Conservation (phyloP, 2,113 vertebrate species). For the Leptodactylus fuscus region DNA sequence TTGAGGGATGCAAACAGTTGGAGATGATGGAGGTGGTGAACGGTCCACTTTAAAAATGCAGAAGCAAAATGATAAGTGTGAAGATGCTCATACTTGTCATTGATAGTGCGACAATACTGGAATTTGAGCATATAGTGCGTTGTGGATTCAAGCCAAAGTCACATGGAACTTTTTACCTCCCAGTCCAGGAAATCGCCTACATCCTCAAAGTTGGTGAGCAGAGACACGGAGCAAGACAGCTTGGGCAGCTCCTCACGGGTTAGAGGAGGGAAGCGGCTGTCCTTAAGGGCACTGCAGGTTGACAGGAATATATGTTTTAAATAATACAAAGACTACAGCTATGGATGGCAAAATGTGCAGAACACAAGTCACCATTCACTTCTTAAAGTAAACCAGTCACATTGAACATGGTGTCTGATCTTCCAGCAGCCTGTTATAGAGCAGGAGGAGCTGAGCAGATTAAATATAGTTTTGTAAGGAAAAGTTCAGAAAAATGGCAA, state of each 20-base stretch:
- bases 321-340: not conserved
- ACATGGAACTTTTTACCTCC: slow-evolving; percentile 80
- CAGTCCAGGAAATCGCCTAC: slow-evolving; percentile 86
- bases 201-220: slow-evolving; percentile 88
- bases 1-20: too few species aligned
- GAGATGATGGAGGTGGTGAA: too few species aligned
- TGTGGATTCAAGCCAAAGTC: not conserved
- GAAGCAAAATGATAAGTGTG: not conserved
- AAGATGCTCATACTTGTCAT: not conserved
- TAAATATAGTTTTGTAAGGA: not conserved
- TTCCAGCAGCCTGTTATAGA: not conserved
- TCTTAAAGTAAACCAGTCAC: not conserved
- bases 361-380: not conserved
- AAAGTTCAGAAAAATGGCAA: not conserved
- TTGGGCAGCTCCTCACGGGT: slow-evolving; percentile 87
- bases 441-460: not conserved
- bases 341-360: slow-evolving; percentile 12
- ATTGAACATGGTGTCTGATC: not conserved
- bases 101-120: not conserved
- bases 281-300: slow-evolving; percentile 84
- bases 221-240: slow-evolving; percentile 87
- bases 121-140: not conserved
- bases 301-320: slow-evolving; percentile 59
- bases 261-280: slow-evolving; percentile 85
- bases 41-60: not conserved